Conservation (phyloP, 2,113 vertebrate species). For the Campylorhamphus procurvoides region DNA sequence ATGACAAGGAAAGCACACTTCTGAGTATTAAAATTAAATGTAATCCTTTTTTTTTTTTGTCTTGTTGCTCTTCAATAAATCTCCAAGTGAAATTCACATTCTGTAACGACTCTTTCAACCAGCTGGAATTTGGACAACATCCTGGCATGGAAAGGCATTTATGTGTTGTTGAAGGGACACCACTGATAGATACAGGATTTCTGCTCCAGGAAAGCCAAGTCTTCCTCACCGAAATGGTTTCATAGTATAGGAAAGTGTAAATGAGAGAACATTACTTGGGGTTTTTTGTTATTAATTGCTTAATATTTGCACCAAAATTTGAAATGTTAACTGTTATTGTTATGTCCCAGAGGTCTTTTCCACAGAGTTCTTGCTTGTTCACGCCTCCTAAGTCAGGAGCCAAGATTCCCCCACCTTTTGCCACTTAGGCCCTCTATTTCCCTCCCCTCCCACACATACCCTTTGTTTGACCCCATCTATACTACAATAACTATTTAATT, state of each 20-base stretch:
- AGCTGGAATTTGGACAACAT: slow-evolving; percentile 20
- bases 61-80: not conserved
- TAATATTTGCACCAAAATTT: slow-evolving; percentile 29
- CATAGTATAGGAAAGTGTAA: not conserved
- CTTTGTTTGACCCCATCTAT: slow-evolving; percentile 63
- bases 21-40: slow-evolving; percentile 48
- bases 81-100: slow-evolving; percentile 18
- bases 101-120: not conserved
- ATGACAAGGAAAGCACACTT: slow-evolving; percentile 60
- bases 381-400: slow-evolving; percentile 21
- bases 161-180: not conserved
- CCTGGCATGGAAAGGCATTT: slow-evolving; percentile 20
- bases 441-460: slow-evolving; percentile 43
- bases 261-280: not conserved
- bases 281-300: not conserved
- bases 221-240: not conserved
- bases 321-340: slow-evolving; percentile 23
- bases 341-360: slow-evolving; percentile 29
- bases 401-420: slow-evolving; percentile 37
- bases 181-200: not conserved
- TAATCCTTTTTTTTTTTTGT: not conserved
- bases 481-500: slow-evolving; percentile 64
- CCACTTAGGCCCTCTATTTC: slow-evolving; percentile 36
- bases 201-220: slow-evolving; percentile 2
- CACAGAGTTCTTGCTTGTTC: slow-evolving; percentile 50